Conservation (phyloP, 2,888 invertebrate genomes). For the Nephrocerus scutellatus region DNA sequence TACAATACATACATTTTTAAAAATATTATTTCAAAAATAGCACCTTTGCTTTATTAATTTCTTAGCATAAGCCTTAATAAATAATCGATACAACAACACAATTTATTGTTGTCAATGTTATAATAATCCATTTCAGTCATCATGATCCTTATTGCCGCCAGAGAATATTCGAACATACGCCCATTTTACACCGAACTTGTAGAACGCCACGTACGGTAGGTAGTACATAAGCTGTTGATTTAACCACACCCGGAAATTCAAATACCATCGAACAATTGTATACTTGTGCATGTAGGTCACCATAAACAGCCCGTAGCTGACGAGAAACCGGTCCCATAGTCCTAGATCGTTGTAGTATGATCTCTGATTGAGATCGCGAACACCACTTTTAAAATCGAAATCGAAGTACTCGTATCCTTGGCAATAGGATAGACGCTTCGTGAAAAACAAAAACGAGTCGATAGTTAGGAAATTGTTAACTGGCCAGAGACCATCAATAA, state of each 20-base stretch:
- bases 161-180: slow-evolving; percentile 56
- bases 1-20: no score
- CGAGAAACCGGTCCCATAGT: slow-evolving; percentile 47
- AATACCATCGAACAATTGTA: slow-evolving; percentile 53
- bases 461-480: slow-evolving; percentile 58
- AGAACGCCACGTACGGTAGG: slow-evolving; percentile 64
- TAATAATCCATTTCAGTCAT: slow-evolving; percentile 31
- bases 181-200: slow-evolving; percentile 56
- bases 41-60: no score
- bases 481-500: slow-evolving; percentile 64
- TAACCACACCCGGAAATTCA: slow-evolving; percentile 56
- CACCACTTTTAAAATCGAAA: slow-evolving; percentile 34
- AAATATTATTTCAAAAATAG: no score
- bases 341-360: slow-evolving; percentile 47
- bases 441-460: slow-evolving; percentile 53
- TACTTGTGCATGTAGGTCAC: slow-evolving; percentile 48
- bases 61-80: no score
- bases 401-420: slow-evolving; percentile 52
- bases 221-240: slow-evolving; percentile 58
- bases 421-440: slow-evolving; percentile 52
- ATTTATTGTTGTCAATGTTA: no score
- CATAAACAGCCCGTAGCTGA: slow-evolving; percentile 37
- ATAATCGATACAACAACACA: no score
- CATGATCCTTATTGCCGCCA: slow-evolving; percentile 22
- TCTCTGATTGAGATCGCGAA: slow-evolving; percentile 41